phyloP scores from a whole-genome alignment of 2,888 invertebrate genomes.

The Chrysopilus asiliformis region DNA sequence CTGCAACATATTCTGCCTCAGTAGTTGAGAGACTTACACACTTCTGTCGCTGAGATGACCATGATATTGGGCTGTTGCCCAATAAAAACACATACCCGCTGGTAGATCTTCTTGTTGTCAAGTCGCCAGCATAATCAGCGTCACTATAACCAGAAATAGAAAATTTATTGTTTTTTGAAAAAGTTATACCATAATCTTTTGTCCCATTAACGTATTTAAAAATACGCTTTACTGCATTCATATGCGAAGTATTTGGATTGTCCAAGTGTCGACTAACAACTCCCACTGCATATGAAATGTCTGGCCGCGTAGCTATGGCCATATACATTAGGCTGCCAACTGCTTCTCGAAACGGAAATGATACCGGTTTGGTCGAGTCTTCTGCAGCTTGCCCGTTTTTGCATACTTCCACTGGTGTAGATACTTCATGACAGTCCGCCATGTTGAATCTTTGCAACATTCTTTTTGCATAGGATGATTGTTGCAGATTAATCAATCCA shows the following conservation, averaged over 20 bases:
- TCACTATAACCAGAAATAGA: constrained; percentile 13
- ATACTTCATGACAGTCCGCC: constrained; percentile 2
- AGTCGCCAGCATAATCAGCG: constrained; percentile 16
- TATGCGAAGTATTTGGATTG: constrained; percentile 9
- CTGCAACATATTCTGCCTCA: constrained; percentile 22
- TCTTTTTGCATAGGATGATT: constrained; percentile 3
- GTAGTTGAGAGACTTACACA: constrained; percentile 22
- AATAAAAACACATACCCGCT: constrained; percentile 16
- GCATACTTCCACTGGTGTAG: constrained; percentile 1
- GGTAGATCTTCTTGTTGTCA: constrained; percentile 15
- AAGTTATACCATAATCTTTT: constrained; percentile 9
- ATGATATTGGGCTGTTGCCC: constrained; percentile 18
- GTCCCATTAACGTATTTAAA: constrained; percentile 13
- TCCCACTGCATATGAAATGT: constrained; percentile 6
- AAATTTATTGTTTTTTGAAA: neutral
- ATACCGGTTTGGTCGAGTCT: neutral
- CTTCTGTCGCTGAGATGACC: constrained; percentile 22
- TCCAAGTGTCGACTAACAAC: constrained; percentile 6
- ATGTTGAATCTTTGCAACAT: constrained; percentile 3
- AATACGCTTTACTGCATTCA: constrained; percentile 13
- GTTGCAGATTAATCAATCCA: neutral
- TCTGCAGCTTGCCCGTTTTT: neutral
- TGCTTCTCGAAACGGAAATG: constrained; percentile 6
- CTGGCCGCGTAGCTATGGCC: constrained; percentile 6
- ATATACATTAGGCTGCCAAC: constrained; percentile 6